Evolutionary conservation across 2,113 vertebrate genomes (phyloP), one percentile per base, ranked within the genome.

Genomic region (Poicephalus gulielmi): DNA sequence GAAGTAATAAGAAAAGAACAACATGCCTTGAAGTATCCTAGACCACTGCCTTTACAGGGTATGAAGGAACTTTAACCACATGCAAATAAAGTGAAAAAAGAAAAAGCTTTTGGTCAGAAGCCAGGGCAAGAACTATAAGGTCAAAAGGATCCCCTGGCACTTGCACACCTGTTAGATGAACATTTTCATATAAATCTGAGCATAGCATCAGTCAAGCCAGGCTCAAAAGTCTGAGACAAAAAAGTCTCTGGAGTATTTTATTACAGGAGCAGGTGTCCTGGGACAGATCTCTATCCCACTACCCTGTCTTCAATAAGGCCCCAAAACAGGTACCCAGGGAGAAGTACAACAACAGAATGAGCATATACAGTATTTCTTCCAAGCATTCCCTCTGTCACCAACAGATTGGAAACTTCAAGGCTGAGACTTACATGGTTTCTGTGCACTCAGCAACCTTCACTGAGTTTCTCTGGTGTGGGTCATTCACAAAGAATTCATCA

Each of bases 351-450:
- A 91, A n/a, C n/a, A 70, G 25, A 3, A 23, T 62, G 17, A 83
- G 13, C 28, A 28, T 2, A 28, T 37, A 49, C 22, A 30, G 13
- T 22, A 85, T 23, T 52, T 85, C 43, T 57, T 90, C 33, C 16
- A 60, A 44, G 39, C 17, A 17, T 2, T 83, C 47, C 14, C 47
- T 41, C 0, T 0, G 71, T n/a, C 47, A 75, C 31, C 15, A 49
- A 20, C 11, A 70, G 17, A 33, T 3, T 67, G 64, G 49, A 90
- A 74, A 47, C 19, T 63, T 1, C 19, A 30, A 11, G 43, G 23
- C 15, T 15, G 52, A 77, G n/a, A 88, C 17, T 44, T 2, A 17
- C 2, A 15, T 1, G 10, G 23, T 23, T 90, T 44, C 71, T 74
- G 49, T 37, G 37, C 28, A 20, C 31, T 86, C 12, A 23, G 27